Evolutionary conservation across 2,113 vertebrate species (phyloP).

Genomic region (Eupsittula cactorum): DNA sequence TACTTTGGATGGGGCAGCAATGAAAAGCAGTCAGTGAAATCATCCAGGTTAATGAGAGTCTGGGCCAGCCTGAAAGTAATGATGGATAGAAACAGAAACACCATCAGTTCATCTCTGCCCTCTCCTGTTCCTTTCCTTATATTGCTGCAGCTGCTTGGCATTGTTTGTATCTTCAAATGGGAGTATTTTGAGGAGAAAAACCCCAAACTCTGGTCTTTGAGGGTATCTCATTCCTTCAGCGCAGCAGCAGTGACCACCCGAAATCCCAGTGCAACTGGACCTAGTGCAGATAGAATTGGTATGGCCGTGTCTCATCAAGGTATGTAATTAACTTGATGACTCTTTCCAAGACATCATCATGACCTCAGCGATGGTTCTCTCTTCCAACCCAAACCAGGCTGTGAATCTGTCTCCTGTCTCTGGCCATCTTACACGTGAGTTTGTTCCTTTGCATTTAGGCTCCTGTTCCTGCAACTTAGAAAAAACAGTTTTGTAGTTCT

Average conservation of each 20-base stretch:
- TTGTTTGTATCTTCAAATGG: rapidly evolving
- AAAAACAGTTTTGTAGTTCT: not conserved
- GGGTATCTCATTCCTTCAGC: rapidly evolving
- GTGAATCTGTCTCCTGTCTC: not conserved
- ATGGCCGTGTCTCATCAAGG: rapidly evolving
- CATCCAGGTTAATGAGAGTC: not conserved
- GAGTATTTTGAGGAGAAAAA: not conserved
- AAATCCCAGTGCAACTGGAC: not conserved
- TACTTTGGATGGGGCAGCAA: not conserved
- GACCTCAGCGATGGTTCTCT: rapidly evolving
- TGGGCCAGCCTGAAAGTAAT: not conserved
- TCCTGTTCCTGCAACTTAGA: rapidly evolving
- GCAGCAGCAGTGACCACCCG: rapidly evolving
- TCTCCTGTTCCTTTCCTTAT: not conserved
- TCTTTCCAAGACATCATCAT: rapidly evolving
- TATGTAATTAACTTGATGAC: rapidly evolving
- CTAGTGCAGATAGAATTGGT: not conserved
- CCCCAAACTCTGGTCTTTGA: not conserved
- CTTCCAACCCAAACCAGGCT: not conserved
- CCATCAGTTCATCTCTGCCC: not conserved
- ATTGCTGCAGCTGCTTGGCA: not conserved
- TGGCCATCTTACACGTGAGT: not conserved
- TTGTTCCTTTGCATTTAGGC: not conserved
- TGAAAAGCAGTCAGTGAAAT: conserved; percentile 1
- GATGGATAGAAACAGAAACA: not conserved